Evolutionary conservation across 2,888 invertebrate genomes (phyloP), one percentile per base, ranked within the genome.

Genomic region (Spodoptera picta): DNA sequence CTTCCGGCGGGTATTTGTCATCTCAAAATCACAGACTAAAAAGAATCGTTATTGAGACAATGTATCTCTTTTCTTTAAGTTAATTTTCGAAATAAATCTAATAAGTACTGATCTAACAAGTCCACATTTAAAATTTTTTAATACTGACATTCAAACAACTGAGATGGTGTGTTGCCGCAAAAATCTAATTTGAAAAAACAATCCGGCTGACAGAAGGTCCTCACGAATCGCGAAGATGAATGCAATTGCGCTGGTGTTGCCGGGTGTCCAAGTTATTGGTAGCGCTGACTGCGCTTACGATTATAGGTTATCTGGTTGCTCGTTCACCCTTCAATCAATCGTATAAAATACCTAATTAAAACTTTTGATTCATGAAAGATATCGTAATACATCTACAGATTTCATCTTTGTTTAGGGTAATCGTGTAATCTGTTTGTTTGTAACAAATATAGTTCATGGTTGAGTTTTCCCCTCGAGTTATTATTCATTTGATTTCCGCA

Each of bases 1-100:
- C 89, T 94, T 95, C 95, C 95, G 93, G 85, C 81, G 72, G 83
- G 82, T 90, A 94, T 95, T 95, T 95, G 93, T 95, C 95, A 95
- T 95, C 90, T 90, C 83, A 79, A 82, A 87, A 88, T 87, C 82
- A 84, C 77, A 74, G 54, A 81, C 61, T 63, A 79, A 65, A 65
- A 83, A 79, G 85, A 89, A 85, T 79, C 67, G 84, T 61, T 65
- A 60, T 69, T 69, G 68, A 65, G 47, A 52, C 27, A 46, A 5
- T 19, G 36, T 47, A 54, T 19, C 19, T 23, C 48, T 45, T 63
- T 44, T 58, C 2, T 46, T 70, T 50, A 44, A 3, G 3, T 23
- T 50, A 6, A 65, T 64, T 2, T 19, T 19, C 7, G 7, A 23
- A 24, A 47, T 64, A 24, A 24, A 52, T 47, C 14, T 14, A 31